Evolutionary conservation across 1,140 invertebrate genomes (phyloP).

Genomic region (Leptopilina boulardi): DNA sequence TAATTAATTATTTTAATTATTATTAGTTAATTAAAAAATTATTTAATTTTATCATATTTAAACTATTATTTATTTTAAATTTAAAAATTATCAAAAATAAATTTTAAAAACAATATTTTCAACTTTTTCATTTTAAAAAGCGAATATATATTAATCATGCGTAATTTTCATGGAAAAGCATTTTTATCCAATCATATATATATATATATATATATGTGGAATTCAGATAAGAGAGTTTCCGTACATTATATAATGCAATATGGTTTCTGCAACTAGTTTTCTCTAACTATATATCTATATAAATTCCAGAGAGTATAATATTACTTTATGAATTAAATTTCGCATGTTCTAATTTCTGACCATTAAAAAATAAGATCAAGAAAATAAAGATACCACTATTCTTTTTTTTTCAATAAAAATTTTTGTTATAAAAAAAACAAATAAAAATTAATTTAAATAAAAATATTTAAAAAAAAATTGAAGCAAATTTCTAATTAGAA

Average conservation of each 20-base stretch:
- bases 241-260: conserved; percentile 7
- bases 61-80: too few species aligned
- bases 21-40: too few species aligned
- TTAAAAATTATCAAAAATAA: background rate
- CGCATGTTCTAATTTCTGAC: background rate
- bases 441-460: too few species aligned
- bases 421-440: too few species aligned
- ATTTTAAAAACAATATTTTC: background rate
- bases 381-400: too few species aligned
- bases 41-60: too few species aligned
- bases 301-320: background rate
- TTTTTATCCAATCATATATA: background rate
- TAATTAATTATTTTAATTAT: too few species aligned
- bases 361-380: background rate
- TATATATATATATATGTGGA: too few species aligned
- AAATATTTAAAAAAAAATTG: too few species aligned
- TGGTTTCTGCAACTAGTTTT: conserved; percentile 19
- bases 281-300: background rate
- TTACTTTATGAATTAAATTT: background rate
- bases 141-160: background rate
- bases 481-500: too few species aligned
- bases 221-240: conserved; percentile 16
- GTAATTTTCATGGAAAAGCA: background rate
- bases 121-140: background rate
- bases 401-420: too few species aligned